A percentile compares a stretch with the other conserved stretches of the same genome.
Evolutionary conservation across 1,140 invertebrate species (phyloP).

Genomic region (Drosophila pectinifera): DNA sequence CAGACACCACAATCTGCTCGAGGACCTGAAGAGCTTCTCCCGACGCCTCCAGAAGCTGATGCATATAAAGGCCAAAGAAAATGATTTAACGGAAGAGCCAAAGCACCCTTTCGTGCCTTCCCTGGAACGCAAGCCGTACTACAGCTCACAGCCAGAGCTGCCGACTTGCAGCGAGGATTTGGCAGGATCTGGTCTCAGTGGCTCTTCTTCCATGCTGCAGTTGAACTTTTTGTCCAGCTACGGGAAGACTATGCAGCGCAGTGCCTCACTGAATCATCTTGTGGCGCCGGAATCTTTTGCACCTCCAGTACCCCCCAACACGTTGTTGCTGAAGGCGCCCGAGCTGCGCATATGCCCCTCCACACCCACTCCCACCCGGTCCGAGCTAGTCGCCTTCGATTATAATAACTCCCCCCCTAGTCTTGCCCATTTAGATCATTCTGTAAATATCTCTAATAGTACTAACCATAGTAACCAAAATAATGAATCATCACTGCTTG

Average conservation of each 20-base stretch:
- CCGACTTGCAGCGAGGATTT: conserved; percentile 49
- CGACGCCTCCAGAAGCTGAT: conserved; percentile 67
- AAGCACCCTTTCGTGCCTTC: conserved; percentile 35
- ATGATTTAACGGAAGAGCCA: conserved; percentile 1
- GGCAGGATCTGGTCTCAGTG: conserved; percentile 23
- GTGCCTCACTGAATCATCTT: conserved; percentile 40
- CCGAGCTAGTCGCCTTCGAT: conserved; percentile 53
- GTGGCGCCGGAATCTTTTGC: conserved; percentile 15
- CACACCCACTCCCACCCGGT: conserved; percentile 77
- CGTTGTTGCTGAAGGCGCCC: conserved; percentile 53
- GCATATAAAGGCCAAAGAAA: conserved; percentile 44
- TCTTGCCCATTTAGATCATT: conserved; percentile 60
- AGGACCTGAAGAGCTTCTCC: conserved; percentile 72
- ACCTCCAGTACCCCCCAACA: conserved; percentile 20
- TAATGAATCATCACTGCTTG: conserved; percentile 84
- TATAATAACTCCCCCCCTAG: conserved; percentile 22
- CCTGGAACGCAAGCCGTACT: conserved; percentile 67
- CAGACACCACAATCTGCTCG: conserved; percentile 65
- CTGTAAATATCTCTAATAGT: conserved; percentile 80
- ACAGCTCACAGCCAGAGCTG: conserved; percentile 76
- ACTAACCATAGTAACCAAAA: conserved; percentile 82
- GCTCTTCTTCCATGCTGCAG: conserved; percentile 66
- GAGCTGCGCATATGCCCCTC: conserved; percentile 75
- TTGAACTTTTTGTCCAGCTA: conserved; percentile 63
- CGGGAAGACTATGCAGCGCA: conserved; percentile 34